Conservation (phyloP, 1,140 invertebrate genomes). For the Scaptomyza hsui region DNA sequence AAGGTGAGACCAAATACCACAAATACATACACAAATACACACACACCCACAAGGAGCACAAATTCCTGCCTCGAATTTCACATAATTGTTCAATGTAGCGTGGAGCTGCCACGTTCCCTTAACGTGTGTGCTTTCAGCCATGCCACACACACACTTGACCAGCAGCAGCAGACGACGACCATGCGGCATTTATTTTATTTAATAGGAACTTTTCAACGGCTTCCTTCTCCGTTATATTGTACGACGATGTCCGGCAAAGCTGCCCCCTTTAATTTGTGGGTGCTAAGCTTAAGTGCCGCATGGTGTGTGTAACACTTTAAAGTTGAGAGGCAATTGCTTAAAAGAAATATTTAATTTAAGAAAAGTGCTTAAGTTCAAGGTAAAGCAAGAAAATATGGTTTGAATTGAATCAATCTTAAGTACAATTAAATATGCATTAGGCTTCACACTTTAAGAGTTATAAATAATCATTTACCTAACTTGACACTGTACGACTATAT, state of each 20-base stretch:
- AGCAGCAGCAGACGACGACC: constrained; percentile 10
- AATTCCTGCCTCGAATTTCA: constrained; percentile 71
- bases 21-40: constrained; percentile 2
- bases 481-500: constrained; percentile 22
- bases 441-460: constrained; percentile 1
- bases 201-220: constrained; percentile 73
- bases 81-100: constrained; percentile 80
- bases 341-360: constrained; percentile 8
- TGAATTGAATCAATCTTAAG: no score
- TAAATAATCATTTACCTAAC: constrained; percentile 17
- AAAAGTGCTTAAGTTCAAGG: background rate
- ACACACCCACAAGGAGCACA: constrained; percentile 4
- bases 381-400: no score
- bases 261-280: constrained; percentile 39
- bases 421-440: background rate
- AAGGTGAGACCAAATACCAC: constrained; percentile 83
- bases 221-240: constrained; percentile 22
- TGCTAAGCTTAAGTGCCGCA: constrained; percentile 52
- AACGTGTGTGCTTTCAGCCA: constrained; percentile 50
- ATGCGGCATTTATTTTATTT: constrained; percentile 72
- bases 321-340: constrained; percentile 35
- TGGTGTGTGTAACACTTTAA: constrained; percentile 48
- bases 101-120: constrained; percentile 67
- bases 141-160: constrained; percentile 49
- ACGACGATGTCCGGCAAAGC: constrained; percentile 5